Evolutionary conservation across 2,797 vertebrate genomes (phyloP).

Genomic region (Chrosomus eos): DNA sequence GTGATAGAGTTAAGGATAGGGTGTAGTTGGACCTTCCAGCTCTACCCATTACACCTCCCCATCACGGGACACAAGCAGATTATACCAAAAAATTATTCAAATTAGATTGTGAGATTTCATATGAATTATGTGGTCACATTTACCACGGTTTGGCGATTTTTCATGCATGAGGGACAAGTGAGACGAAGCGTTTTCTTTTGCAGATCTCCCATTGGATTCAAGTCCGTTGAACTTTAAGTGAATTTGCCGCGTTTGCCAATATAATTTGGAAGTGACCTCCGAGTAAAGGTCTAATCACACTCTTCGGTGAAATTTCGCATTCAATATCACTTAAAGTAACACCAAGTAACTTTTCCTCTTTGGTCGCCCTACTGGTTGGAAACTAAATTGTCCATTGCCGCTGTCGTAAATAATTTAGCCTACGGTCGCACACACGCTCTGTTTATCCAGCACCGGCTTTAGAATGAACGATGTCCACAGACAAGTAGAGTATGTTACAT

Average conservation of each 20-base stretch:
- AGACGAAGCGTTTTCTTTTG: background rate
- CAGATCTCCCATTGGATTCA: background rate
- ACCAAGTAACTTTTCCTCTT: too few species aligned
- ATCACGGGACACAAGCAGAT: background rate
- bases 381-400: too few species aligned
- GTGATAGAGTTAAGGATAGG: background rate
- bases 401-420: too few species aligned
- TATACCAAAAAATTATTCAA: background rate
- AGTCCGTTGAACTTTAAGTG: background rate
- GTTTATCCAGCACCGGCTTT: too few species aligned
- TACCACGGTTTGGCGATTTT: background rate
- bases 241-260: background rate
- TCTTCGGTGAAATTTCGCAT: background rate
- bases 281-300: background rate
- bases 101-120: background rate
- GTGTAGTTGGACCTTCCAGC: background rate
- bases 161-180: background rate
- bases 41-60: background rate
- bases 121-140: background rate
- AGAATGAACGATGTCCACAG: too few species aligned
- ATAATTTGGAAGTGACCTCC: background rate
- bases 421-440: too few species aligned
- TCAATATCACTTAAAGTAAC: too few species aligned
- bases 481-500: too few species aligned
- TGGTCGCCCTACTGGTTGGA: too few species aligned